Evolutionary conservation across 2,888 invertebrate species (phyloP).

Genomic region (Lasioglossum marginatum): DNA sequence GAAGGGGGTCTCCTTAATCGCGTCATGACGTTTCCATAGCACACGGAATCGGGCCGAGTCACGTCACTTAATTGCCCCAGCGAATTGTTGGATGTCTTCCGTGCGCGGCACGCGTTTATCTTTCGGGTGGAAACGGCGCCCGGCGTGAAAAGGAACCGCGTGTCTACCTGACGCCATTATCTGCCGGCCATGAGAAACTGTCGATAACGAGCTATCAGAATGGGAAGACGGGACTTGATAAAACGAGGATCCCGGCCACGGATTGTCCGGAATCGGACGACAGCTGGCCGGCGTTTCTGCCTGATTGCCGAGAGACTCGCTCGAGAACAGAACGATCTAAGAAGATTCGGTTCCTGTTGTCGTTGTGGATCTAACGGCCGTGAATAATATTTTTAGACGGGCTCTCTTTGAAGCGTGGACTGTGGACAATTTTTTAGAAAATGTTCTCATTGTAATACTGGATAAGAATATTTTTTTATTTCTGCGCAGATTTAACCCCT

Average conservation of each 20-base stretch:
- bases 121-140: constrained; percentile 68
- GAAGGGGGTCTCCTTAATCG: constrained; percentile 71
- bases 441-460: no score
- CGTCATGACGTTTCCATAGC: constrained; percentile 75
- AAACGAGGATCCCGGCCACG: constrained; percentile 30
- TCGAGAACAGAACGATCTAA: background rate
- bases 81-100: constrained; percentile 65
- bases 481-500: background rate
- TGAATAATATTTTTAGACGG: background rate
- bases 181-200: constrained; percentile 45
- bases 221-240: constrained; percentile 49
- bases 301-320: constrained; percentile 37
- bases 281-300: constrained; percentile 44
- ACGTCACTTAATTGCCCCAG: constrained; percentile 82
- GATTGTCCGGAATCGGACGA: constrained; percentile 42
- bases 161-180: constrained; percentile 63
- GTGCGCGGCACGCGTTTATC: constrained; percentile 65
- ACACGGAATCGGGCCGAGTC: constrained; percentile 77
- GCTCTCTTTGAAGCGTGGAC: background rate
- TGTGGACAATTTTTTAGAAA: background rate
- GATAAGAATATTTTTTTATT: background rate
- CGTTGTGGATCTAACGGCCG: background rate
- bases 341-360: background rate
- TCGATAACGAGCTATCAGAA: constrained; percentile 71
- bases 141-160: constrained; percentile 31